Evolutionary conservation across 2,888 invertebrate species (phyloP), one percentile per base, ranked within the genome.

Genomic region (Dione juno): DNA sequence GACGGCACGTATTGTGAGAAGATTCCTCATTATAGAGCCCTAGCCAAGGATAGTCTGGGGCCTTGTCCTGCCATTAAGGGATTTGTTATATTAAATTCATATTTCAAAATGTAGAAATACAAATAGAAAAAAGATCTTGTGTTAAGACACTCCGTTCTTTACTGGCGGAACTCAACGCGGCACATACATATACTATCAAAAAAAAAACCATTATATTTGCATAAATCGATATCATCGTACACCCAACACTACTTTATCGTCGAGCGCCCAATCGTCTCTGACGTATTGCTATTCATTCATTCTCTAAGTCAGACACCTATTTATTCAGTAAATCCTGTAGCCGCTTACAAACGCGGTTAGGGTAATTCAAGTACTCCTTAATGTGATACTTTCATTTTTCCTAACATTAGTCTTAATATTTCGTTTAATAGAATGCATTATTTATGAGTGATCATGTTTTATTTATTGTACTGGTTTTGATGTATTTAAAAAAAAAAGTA

Each of bases 241-340:
- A 14, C 10, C 63, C 69, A 63, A 73, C 84, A 61, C 85, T 86
- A 84, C 7, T 81, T 83, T 85, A 87, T 87, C 85, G 83, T 77
- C 75, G 79, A 78, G 78, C 80, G 84, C 81, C 84, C 89, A 88
- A 89, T 89, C 85, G 80, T 81, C 81, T 84, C 83, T 90, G 89
- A 91, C 86, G 85, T 89, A 91, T 91, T 85, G 83, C 86, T 75
- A 80, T 85, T 88, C 89, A 91, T 91, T 89, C 85, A 57, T 85
- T 90, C 88, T 86, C 84, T 80, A 83, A 72, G 75, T 76, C 80
- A 81, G 81, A 80, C 84, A 86, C 85, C 86, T 87, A 89, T 88
- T 88, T 90, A 88, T 90, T 88, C 83, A 80, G 82, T 76, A 70
- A 82, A 79, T 77, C 77, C 80, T 77, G 82, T 81, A 79, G 77